These are phyloP conservation scores for Myiozetetes cayanensis DNA, from an alignment of 2,113 vertebrate species.

Conservation along the genomic window DNA sequence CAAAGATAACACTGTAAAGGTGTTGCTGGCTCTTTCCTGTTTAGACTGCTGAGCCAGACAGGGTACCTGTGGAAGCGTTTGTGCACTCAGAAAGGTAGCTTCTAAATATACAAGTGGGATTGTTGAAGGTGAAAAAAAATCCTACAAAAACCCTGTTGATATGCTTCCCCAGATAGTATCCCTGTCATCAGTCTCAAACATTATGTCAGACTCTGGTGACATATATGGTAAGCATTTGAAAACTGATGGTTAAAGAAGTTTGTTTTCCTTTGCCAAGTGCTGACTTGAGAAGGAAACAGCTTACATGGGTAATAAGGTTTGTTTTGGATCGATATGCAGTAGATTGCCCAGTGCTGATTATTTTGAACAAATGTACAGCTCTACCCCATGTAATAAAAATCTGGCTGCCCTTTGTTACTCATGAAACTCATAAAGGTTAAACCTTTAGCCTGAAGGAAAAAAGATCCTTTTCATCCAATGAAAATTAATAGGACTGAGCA, in stretches of 20 bases:
- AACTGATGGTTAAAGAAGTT: slow-evolving; percentile 43
- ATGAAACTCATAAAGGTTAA: slow-evolving; percentile 51
- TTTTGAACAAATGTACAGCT: slow-evolving; percentile 45
- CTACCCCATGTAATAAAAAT: slow-evolving; percentile 26
- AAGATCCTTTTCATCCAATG: not conserved
- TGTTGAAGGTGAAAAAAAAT: not conserved
- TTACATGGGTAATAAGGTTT: slow-evolving; percentile 18
- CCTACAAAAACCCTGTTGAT: not conserved
- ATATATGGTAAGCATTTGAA: not conserved
- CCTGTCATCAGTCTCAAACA: not conserved
- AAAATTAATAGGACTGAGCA: slow-evolving; percentile 34
- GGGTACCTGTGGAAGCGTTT: rapidly evolving
- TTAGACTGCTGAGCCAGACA: not conserved
- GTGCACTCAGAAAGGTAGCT: not conserved
- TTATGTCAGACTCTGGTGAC: not conserved
- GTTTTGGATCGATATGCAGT: slow-evolving; percentile 23
- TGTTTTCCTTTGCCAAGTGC: slow-evolving; percentile 20
- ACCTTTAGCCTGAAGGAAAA: slow-evolving; percentile 40
- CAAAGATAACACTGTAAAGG: not conserved
- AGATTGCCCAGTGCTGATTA: slow-evolving; percentile 27
- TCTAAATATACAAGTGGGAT: not conserved
- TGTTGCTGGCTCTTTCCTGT: not conserved
- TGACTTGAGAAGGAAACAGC: slow-evolving; percentile 8
- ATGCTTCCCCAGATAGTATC: not conserved
- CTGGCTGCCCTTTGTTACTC: slow-evolving; percentile 26